Evolutionary conservation across 1,140 invertebrate species (phyloP), one percentile per base, ranked within the genome.

Genomic region (Anastrepha ludens): DNA sequence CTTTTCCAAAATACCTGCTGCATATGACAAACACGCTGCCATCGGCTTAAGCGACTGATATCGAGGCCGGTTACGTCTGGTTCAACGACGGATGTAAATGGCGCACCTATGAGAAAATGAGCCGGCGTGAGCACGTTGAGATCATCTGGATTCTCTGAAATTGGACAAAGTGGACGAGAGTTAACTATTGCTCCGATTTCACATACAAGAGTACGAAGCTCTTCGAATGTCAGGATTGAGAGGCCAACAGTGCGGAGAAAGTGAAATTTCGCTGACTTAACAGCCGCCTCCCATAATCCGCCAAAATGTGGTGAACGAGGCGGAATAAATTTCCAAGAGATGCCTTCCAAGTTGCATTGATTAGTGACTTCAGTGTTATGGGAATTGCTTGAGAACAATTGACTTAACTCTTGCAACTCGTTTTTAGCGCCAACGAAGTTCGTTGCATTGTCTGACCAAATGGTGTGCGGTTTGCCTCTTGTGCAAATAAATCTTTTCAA

Each of bases 381-480:
- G 58, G 55, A 88, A 88, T 67, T 67, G 64, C n/a, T 85, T 65
- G 7, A 88, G 50, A 60, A 86, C 74, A 50, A 3, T 90, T 4
- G 90, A 90, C 1, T 29, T 29, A 29, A 29, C 29, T 29, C 29
- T 29, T 29, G 29, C 29, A 29, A 29, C 29, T 29, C 29, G 29
- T 29, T 29, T 29, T 29, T 29, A 29, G 29, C 29, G 29, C 29
- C 29, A 29, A 29, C 29, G 29, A 29, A 29, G 87, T 92, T 94
- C 0, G 91, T 93, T 0, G 90, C 93, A 85, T 91, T 91, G 55
- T 94, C 93, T 4, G 89, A 91, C 55, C 90, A 89, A 1, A 93
- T 89, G 2, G 87, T 89, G 0, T 70, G 41, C 3, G 86, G 88
- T 9, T 89, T 87, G 2, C 89, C 90, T 50, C 90, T 70, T 13